Evolutionary conservation across 1,140 invertebrate species (phyloP).

Genomic region (Drosophila nigromelanica): DNA sequence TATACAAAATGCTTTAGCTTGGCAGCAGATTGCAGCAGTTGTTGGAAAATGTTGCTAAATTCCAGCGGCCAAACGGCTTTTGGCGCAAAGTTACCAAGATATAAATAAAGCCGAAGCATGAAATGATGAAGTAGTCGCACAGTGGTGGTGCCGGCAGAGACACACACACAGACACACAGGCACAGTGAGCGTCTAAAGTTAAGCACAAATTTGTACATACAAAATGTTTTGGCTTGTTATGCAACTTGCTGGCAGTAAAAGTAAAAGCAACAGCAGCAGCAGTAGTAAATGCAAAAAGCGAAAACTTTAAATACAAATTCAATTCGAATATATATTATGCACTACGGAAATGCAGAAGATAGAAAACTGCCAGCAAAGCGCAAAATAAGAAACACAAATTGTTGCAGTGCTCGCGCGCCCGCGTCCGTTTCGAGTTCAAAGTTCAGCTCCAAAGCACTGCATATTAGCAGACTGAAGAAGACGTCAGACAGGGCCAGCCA

Average conservation of each 20-base stretch:
- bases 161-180: conserved; percentile 4
- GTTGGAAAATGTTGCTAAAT: conserved; percentile 47
- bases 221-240: conserved; percentile 80
- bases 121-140: conserved; percentile 52
- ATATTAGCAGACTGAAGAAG: conserved; percentile 65
- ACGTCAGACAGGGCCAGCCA: not conserved
- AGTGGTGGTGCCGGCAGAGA: conserved; percentile 9
- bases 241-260: conserved; percentile 56
- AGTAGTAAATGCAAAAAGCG: conserved; percentile 36
- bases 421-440: conserved; percentile 52
- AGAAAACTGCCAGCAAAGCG: conserved; percentile 66
- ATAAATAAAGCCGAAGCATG: conserved; percentile 56
- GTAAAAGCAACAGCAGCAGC: conserved; percentile 8
- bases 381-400: conserved; percentile 79
- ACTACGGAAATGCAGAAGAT: conserved; percentile 65
- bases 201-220: conserved; percentile 76
- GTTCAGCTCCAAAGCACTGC: conserved; percentile 63
- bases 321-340: conserved; percentile 82
- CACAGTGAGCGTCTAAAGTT: conserved; percentile 55
- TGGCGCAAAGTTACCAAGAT: conserved; percentile 40
- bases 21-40: conserved; percentile 17
- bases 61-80: conserved; percentile 37
- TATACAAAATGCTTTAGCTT: conserved; percentile 32
- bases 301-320: conserved; percentile 81
- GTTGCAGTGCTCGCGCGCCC: conserved; percentile 27